Base-by-base conservation (phyloP, 2,113 vertebrate species). In the Probosciger aterrimus region DNA sequence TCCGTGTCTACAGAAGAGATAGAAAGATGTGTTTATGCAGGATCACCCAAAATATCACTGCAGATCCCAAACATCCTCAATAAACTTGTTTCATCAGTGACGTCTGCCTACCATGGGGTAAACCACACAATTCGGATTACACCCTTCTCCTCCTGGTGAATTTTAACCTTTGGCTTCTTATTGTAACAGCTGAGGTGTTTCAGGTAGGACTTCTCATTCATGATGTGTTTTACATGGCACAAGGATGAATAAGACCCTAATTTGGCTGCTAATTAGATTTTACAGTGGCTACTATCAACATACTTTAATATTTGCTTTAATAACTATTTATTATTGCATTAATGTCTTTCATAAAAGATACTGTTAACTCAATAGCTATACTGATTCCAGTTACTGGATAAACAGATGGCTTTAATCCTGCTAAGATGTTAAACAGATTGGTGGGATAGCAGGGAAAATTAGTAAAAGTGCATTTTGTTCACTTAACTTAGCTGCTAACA, bases 41-140 rank as follows among this genome's bases (percentile, higher is more conserved):
- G 9, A 27, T 74, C 9, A 43, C 15, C 9, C 8, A 44, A 49
- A 62, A 44, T 4, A 39, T 24, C 18, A 30, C 4, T 47, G 18
- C 30, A 41, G 6, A 41, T 57, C 14, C 5, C 23, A 89, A 37
- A 47, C 0, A 0, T 33, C 3, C 11, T 6, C 16, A 30, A 6
- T 79, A 46, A 82, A 3, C 27, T 55, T 52, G 7, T 47, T 62
- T 55, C 31, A 52, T 18, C 23, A 31, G 25, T 43, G n/a, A 28
- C 7, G 7, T 31, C 60, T 52, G 9, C 33, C 28, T 53, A 55
- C 5, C 5, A 18, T 8, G 30, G 11, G 18, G 4, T 41, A 82
- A 68, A 84, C 10, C 28, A 35, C 10, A 15, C 7, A 35, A 2
- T 73, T 47, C 37, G 12, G 28, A 50, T 68, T 59, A 37, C 1